Conservation (phyloP, 1,140 invertebrate genomes). For the Bombus haemorrhoidalis region DNA sequence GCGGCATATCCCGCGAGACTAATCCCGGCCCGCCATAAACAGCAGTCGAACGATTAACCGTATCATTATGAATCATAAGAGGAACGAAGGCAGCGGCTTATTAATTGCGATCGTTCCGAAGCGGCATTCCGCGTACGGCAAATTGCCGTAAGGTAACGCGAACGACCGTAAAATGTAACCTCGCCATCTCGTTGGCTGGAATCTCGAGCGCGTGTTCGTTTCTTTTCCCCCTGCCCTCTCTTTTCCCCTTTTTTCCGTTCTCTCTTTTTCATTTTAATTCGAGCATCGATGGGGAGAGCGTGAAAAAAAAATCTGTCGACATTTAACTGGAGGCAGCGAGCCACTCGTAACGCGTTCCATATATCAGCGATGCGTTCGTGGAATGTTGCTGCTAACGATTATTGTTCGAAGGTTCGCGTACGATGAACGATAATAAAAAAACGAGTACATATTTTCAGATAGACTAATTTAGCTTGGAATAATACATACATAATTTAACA, state of each 20-base stretch:
- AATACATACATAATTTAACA: not conserved
- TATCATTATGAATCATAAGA: constrained; percentile 51
- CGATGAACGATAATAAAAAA: not conserved
- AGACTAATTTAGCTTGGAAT: not conserved
- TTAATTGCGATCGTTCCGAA: constrained; percentile 43
- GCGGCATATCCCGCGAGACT: constrained; percentile 8
- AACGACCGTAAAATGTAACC: constrained; percentile 40
- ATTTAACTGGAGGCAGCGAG: constrained; percentile 12
- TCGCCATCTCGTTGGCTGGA: constrained; percentile 15
- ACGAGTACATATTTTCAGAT: not conserved
- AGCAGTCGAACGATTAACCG: constrained; percentile 40
- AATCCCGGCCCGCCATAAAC: constrained; percentile 20
- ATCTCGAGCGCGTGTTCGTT: constrained; percentile 15
- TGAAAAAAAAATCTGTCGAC: constrained; percentile 3
- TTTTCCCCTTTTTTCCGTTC: not conserved
- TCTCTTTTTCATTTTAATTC: constrained; percentile 5
- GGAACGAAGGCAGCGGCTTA: constrained; percentile 17
- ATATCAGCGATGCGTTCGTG: not conserved
- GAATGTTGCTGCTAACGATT: constrained; percentile 6
- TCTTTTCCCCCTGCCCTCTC: not conserved
- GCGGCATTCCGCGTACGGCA: constrained; percentile 31
- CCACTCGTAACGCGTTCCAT: not conserved
- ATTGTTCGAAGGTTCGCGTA: not conserved
- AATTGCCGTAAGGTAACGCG: constrained; percentile 49
- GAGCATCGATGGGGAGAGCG: not conserved